These are phyloP conservation scores for Escarpia spicata DNA, from an alignment of 2,888 invertebrate genomes.

Conservation along the genomic window DNA sequence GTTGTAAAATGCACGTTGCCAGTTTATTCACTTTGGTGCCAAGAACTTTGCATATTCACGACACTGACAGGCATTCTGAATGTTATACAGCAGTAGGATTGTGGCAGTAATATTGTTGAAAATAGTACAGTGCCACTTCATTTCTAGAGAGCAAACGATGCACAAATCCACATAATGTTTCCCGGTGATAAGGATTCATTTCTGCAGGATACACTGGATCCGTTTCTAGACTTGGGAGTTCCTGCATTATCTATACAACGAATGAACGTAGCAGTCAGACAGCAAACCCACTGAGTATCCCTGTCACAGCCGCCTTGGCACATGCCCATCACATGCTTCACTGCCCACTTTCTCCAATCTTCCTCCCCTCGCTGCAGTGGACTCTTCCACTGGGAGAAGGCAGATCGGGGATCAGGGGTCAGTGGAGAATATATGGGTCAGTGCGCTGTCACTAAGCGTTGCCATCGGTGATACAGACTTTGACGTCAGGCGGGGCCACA, in stretches of 20 bases:
- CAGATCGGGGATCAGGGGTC: not conserved
- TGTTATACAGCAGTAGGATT: not conserved
- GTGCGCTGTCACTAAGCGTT: not conserved
- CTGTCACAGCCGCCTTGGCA: too few relatives aligned
- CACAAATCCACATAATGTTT: not conserved
- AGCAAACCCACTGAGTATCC: too few relatives aligned
- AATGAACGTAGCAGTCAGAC: not conserved
- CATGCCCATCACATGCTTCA: not conserved
- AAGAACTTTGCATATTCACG: not conserved
- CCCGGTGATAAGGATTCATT: not conserved
- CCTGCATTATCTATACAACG: not conserved
- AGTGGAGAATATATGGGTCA: slow-evolving; percentile 13
- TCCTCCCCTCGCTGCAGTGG: not conserved
- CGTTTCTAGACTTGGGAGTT: not conserved
- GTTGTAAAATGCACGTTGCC: too few relatives aligned
- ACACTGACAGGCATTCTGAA: not conserved
- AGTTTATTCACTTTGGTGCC: too few relatives aligned
- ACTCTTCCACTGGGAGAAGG: not conserved
- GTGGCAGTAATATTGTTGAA: not conserved
- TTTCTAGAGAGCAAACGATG: not conserved
- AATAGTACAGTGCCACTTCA: not conserved
- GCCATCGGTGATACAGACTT: not conserved
- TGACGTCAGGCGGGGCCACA: not conserved
- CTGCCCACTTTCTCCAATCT: not conserved
- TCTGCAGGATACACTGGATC: not conserved